phyloP scores from a whole-genome alignment of 2,113 vertebrate genomes.

The Myotis lucifugus region DNA sequence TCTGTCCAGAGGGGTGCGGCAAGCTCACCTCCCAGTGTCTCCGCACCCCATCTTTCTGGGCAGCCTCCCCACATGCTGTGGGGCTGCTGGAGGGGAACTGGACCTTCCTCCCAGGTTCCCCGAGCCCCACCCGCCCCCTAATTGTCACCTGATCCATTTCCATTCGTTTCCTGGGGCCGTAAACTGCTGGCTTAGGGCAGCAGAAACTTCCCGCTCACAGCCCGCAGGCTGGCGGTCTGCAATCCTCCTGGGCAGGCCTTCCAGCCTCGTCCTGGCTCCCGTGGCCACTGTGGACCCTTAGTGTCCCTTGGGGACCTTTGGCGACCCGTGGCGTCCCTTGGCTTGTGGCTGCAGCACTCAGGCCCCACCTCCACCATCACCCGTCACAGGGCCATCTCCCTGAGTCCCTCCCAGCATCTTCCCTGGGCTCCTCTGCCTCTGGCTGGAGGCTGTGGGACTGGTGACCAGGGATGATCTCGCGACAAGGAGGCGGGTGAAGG shows the following conservation, averaged over 20 bases:
- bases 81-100: neutral
- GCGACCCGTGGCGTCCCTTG: neutral
- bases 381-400: neutral
- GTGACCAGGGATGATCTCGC: neutral
- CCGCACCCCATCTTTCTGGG: no score
- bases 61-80: neutral
- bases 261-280: neutral
- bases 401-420: no score
- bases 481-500: neutral
- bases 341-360: rapidly evolving
- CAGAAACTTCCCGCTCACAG: neutral
- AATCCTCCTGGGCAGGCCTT: neutral
- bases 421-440: neutral
- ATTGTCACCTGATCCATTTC: neutral
- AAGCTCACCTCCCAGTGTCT: neutral
- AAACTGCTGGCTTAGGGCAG: rapidly evolving
- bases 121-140: no score
- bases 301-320: no score
- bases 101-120: neutral
- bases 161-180: rapidly evolving
- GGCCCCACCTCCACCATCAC: rapidly evolving
- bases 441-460: neutral
- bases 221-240: neutral
- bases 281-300: rapidly evolving
- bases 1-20: neutral